Evolutionary conservation across 2,888 invertebrate genomes (phyloP).

Genomic region (Ceraclea dissimilis): DNA sequence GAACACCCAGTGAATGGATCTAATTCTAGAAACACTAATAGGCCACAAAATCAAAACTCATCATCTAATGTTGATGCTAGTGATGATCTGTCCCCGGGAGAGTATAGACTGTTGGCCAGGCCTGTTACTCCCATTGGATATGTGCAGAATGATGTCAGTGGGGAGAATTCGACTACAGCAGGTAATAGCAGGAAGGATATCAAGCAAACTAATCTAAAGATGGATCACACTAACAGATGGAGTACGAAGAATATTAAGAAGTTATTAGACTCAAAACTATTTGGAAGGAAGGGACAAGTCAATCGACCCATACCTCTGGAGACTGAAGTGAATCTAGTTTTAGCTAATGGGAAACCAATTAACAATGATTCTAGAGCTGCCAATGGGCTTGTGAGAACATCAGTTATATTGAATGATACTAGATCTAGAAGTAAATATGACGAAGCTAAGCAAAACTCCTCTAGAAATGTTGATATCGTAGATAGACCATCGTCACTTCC

Average conservation of each 20-base stretch:
- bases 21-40: constrained; percentile 10
- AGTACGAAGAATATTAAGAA: constrained; percentile 41
- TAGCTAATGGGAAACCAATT: constrained; percentile 35
- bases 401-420: constrained; percentile 16
- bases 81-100: constrained; percentile 10
- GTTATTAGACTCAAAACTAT: constrained; percentile 33
- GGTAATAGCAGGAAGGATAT: constrained; percentile 35
- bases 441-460: constrained; percentile 5
- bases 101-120: constrained; percentile 29
- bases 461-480: constrained; percentile 7
- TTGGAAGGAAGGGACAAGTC: constrained; percentile 32
- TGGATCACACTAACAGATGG: constrained; percentile 40
- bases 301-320: constrained; percentile 36
- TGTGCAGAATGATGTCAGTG: constrained; percentile 64
- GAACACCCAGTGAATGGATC: neutral
- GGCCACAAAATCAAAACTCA: constrained; percentile 13
- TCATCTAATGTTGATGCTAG: neutral
- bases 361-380: constrained; percentile 29
- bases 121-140: constrained; percentile 60
- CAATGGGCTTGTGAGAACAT: constrained; percentile 20
- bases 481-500: constrained; percentile 23
- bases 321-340: constrained; percentile 51
- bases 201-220: constrained; percentile 41
- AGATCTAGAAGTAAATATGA: constrained; percentile 15
- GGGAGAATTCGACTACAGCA: constrained; percentile 34